Evolutionary conservation across 2,113 vertebrate species (phyloP).

Genomic region (Calyptommatus sinebrachiatus): DNA sequence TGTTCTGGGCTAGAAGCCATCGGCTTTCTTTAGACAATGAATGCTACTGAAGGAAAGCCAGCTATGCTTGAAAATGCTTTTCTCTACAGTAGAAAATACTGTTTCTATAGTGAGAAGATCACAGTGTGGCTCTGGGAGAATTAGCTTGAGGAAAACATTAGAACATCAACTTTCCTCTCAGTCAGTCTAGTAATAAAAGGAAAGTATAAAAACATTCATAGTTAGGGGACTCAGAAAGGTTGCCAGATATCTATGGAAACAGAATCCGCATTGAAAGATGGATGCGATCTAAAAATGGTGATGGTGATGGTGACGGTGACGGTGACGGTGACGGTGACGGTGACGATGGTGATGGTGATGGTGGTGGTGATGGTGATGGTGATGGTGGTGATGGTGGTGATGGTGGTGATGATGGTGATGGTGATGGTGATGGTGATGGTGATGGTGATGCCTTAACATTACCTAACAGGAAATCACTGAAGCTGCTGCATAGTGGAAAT

Average conservation of each 20-base stretch:
- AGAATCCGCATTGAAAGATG: background rate
- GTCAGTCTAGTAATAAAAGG: background rate
- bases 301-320: too few species aligned
- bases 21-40: conserved; percentile 1
- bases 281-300: background rate
- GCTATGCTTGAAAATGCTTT: conserved; percentile 6
- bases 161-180: background rate
- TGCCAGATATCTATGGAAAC: background rate
- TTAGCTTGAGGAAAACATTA: background rate
- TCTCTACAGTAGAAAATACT: background rate
- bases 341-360: too few species aligned
- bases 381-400: too few species aligned
- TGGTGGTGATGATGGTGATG: too few species aligned
- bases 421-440: too few species aligned
- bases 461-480: background rate
- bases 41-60: background rate
- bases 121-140: conserved; percentile 9
- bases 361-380: too few species aligned
- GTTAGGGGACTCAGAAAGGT: background rate
- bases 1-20: background rate
- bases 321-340: too few species aligned
- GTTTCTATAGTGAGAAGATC: background rate
- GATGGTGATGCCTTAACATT: background rate
- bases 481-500: background rate
- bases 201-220: background rate